A percentile compares a stretch with the other conserved stretches of the same genome.
Conservation (phyloP, 2,113 vertebrate genomes). For the Rhadina sibilatrix region DNA sequence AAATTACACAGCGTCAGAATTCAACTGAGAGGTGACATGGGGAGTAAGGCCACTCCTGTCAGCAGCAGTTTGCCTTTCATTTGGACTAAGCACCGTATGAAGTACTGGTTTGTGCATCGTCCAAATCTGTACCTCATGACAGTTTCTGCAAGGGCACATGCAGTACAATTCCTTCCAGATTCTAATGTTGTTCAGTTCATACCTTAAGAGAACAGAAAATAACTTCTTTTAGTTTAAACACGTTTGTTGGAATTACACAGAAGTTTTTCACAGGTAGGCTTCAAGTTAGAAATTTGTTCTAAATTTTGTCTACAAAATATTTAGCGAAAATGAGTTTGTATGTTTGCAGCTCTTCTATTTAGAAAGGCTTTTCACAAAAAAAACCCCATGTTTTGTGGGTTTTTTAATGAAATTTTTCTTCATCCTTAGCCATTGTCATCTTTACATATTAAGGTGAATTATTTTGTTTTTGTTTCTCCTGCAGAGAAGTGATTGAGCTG, state of each 20-base stretch:
- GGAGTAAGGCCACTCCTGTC: not conserved
- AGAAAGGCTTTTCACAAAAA: not conserved
- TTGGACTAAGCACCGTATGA: not conserved
- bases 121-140: not conserved
- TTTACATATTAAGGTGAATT: not conserved
- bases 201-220: not conserved
- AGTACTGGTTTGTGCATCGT: not conserved
- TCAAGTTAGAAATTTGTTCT: not conserved
- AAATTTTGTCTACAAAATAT: not conserved
- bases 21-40: not conserved
- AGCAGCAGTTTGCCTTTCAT: not conserved
- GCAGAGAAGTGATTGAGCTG: not conserved
- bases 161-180: not conserved
- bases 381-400: not conserved
- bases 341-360: not conserved
- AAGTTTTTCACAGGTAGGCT: not conserved
- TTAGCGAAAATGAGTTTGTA: not conserved
- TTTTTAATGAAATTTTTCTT: not conserved
- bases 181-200: not conserved
- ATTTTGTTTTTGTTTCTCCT: not conserved
- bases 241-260: not conserved
- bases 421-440: not conserved
- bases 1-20: not conserved
- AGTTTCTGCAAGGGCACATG: not conserved
- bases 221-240: not conserved